Conservation (phyloP, 2,888 invertebrate genomes). For the Ichneumon xanthorius region DNA sequence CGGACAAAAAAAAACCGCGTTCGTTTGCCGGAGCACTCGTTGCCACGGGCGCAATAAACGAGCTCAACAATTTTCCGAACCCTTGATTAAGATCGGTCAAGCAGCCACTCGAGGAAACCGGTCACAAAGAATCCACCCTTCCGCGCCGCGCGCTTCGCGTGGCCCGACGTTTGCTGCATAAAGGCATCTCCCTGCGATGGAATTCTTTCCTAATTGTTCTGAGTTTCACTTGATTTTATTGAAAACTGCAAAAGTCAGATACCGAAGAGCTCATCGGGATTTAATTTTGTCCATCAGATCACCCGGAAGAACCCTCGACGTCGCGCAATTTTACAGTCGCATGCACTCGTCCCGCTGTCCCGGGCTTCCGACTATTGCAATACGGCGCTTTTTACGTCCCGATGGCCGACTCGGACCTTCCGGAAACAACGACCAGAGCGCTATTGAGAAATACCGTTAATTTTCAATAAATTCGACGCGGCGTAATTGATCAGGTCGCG, state of each 20-base stretch:
- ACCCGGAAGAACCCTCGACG: neutral
- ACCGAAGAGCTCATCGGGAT: neutral
- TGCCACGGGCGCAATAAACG: conserved; percentile 70
- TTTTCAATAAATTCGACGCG: conserved; percentile 8
- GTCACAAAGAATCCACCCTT: conserved; percentile 75
- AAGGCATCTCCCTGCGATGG: conserved; percentile 8
- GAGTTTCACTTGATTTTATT: conserved; percentile 5
- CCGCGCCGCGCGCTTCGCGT: conserved; percentile 52
- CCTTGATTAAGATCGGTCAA: conserved; percentile 82
- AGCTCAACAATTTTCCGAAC: conserved; percentile 78
- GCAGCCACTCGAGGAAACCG: conserved; percentile 77
- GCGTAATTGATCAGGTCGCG: conserved; percentile 47
- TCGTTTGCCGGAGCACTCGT: neutral
- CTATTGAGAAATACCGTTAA: neutral
- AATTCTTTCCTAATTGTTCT: neutral
- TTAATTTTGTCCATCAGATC: conserved; percentile 1
- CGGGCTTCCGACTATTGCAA: neutral
- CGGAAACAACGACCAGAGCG: neutral
- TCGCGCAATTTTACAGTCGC: neutral
- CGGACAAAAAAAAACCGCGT: conserved; percentile 24
- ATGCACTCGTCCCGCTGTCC: neutral
- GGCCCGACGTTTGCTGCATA: conserved; percentile 46
- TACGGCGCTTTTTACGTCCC: neutral
- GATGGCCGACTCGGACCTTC: neutral
- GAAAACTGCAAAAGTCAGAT: neutral